Conservation (phyloP, 1,140 invertebrate genomes). For the Bombus vancouverensis region DNA sequence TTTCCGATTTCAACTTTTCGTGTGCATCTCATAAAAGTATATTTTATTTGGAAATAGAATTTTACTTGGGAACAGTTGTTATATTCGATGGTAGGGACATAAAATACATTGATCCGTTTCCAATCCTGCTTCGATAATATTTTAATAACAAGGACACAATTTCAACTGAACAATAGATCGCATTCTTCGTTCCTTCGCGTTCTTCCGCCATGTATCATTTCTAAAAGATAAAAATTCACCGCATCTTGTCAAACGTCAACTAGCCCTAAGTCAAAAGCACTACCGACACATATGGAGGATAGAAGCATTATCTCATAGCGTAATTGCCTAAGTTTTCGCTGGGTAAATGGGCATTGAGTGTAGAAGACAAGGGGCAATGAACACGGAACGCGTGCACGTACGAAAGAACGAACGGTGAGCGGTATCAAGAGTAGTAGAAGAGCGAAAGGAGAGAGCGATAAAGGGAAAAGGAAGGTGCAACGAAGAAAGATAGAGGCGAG, state of each 20-base stretch:
- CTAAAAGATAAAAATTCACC: not conserved
- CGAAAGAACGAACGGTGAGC: not conserved
- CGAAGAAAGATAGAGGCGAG: conserved; percentile 26
- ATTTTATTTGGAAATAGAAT: too few species aligned
- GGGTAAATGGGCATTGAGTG: not conserved
- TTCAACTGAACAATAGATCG: too few species aligned
- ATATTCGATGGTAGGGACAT: too few species aligned
- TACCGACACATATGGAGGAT: conserved; percentile 12
- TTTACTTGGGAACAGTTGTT: too few species aligned
- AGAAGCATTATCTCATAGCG: conserved; percentile 34
- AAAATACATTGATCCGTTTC: too few species aligned
- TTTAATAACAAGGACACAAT: too few species aligned
- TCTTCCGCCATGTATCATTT: too few species aligned
- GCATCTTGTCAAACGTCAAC: not conserved
- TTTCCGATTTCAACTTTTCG: not conserved
- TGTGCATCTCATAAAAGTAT: not conserved
- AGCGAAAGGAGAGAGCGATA: not conserved
- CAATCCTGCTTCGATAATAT: too few species aligned
- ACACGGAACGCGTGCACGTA: not conserved
- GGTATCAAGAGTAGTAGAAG: too few species aligned
- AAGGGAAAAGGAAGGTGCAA: not conserved
- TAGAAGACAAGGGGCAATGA: conserved; percentile 10
- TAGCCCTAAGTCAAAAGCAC: not conserved
- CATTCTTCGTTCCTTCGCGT: not conserved
- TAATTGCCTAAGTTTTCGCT: conserved; percentile 20